phyloP scores from a whole-genome alignment of 2,113 vertebrate species.

The Nothobranchius kuhntae region DNA sequence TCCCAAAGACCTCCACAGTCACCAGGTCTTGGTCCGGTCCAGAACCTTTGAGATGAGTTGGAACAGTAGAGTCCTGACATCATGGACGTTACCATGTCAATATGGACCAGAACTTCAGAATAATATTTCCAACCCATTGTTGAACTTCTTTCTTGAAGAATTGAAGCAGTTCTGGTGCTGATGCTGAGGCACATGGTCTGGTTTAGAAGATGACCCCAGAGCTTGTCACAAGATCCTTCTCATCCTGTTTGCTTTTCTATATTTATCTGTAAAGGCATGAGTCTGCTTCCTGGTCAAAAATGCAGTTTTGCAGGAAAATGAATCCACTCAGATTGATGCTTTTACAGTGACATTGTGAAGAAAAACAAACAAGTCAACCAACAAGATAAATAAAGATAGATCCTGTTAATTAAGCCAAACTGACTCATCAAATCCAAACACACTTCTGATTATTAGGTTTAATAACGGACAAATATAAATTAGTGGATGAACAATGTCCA shows the following conservation, averaged over 20 bases:
- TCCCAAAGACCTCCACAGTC: too few relatives aligned
- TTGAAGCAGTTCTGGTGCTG: too few relatives aligned
- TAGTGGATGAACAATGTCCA: neutral
- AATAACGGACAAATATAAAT: neutral
- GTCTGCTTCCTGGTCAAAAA: slow-evolving; percentile 29
- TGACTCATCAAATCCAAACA: neutral
- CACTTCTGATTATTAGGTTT: neutral
- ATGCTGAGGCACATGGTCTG: too few relatives aligned
- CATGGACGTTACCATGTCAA: too few relatives aligned
- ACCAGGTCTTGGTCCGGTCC: too few relatives aligned
- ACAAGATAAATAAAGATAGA: neutral
- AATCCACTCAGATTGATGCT: slow-evolving; percentile 24
- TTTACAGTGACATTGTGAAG: slow-evolving; percentile 9
- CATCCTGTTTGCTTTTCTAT: slow-evolving; percentile 23
- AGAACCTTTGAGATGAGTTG: too few relatives aligned
- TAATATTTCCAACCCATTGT: too few relatives aligned
- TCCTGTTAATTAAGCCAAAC: neutral
- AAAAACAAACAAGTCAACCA: neutral
- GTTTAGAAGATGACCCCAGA: too few relatives aligned
- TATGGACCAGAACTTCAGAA: too few relatives aligned
- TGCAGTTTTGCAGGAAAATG: slow-evolving; percentile 33
- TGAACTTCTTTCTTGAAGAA: too few relatives aligned
- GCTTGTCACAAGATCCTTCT: slow-evolving; percentile 19
- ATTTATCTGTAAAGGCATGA: slow-evolving; percentile 38
- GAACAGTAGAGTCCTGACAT: too few relatives aligned